Evolutionary conservation across 2,113 vertebrate genomes (phyloP).

Genomic region (Ameiurus melas): DNA sequence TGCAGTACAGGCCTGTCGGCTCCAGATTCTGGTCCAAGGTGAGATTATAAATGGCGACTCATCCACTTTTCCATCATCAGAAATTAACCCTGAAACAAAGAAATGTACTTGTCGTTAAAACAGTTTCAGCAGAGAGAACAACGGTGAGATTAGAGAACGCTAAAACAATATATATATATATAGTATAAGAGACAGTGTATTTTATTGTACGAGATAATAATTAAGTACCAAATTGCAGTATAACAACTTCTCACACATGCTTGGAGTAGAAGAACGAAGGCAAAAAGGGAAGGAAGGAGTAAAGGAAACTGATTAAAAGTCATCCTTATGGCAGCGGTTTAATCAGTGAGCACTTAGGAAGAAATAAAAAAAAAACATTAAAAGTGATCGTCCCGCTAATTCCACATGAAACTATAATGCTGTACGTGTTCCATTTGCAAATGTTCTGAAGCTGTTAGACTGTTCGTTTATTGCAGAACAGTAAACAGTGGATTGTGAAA

Average conservation of each 20-base stretch:
- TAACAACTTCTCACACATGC: background rate
- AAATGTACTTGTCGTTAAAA: background rate
- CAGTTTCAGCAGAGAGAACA: background rate
- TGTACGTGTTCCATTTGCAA: background rate
- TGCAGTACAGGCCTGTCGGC: constrained; percentile 70
- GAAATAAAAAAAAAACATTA: background rate
- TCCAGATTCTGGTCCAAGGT: constrained; percentile 73
- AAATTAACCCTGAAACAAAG: background rate
- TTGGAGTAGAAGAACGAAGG: background rate
- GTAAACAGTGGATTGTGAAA: background rate
- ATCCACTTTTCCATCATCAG: background rate
- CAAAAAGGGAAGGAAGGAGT: background rate
- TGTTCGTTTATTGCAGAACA: background rate
- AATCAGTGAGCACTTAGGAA: background rate
- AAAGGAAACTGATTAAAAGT: background rate
- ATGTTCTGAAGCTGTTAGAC: background rate
- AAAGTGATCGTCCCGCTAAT: background rate
- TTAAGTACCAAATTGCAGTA: background rate
- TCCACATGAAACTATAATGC: background rate
- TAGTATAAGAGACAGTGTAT: background rate
- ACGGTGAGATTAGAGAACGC: background rate
- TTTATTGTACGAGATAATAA: background rate
- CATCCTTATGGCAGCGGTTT: background rate
- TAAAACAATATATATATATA: background rate
- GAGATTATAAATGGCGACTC: constrained; percentile 4